A percentile compares a stretch with the other conserved stretches of the same genome.
Evolutionary conservation across 2,888 invertebrate species (phyloP).

Genomic region (Acrocera orbiculus): DNA sequence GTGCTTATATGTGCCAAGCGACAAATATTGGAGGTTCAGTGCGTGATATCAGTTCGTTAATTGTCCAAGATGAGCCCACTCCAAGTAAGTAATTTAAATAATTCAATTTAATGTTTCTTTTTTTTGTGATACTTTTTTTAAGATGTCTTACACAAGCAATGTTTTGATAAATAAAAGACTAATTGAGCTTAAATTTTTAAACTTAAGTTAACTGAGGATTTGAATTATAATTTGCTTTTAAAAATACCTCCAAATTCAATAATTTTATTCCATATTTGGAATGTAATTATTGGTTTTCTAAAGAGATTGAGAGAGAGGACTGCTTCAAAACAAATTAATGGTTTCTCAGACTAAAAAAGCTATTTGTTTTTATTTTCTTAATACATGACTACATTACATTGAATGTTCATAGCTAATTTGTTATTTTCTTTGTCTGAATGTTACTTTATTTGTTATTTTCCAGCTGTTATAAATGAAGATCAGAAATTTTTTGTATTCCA

Average conservation of each 20-base stretch:
- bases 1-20: conserved; percentile 61
- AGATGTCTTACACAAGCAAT: too few relatives aligned
- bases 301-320: too few relatives aligned
- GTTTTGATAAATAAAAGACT: too few relatives aligned
- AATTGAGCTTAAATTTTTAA: too few relatives aligned
- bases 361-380: neutral
- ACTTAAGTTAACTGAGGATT: too few relatives aligned
- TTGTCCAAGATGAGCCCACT: conserved; percentile 51
- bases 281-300: too few relatives aligned
- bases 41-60: conserved; percentile 51
- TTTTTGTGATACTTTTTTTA: too few relatives aligned
- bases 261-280: too few relatives aligned
- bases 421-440: neutral
- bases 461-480: conserved; percentile 41
- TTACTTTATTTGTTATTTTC: conserved; percentile 13
- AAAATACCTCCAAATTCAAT: too few relatives aligned
- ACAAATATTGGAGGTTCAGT: conserved; percentile 50
- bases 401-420: neutral
- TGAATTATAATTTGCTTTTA: too few relatives aligned
- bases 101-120: conserved; percentile 22
- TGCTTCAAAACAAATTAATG: too few relatives aligned
- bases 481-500: conserved; percentile 57
- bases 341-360: too few relatives aligned
- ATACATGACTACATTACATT: neutral
- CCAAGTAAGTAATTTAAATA: conserved; percentile 32